Base-by-base conservation (phyloP, 2,797 vertebrate genomes). In the Galaxias olidus region DNA sequence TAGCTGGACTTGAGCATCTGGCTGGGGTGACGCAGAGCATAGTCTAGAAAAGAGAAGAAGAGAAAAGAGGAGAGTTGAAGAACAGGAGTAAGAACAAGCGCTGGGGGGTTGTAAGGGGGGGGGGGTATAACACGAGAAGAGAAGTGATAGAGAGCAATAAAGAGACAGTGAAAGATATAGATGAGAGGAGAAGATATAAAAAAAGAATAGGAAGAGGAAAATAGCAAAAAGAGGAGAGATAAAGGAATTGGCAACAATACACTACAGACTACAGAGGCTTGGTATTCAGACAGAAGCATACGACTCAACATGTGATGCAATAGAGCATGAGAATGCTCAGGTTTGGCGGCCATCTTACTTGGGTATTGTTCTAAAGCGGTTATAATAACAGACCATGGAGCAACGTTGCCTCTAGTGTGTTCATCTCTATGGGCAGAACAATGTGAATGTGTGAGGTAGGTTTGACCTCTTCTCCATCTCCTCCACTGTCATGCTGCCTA, bases 1-100 rank as follows among this genome's bases (percentile, higher is more conserved):
- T 94, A 94, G 83, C 95, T 96, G 86, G 94, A 99, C 89, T 96
- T 99, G 87, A 98, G 93, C 89, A 99, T 90, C 92, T 99, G 97
- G 85, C 94, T 94, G 73, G 96, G 96, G 85, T 96, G 94, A 82
- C 90, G 93, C 81, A 98, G 92, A 71, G 95, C 93, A 73, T 98
- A 99, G 92, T 98, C 98, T 99, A 91, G 60, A 78, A 49, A 72
- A 59, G 78, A 61, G 52, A 59, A 52, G 65, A 47, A 4, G 59
- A 67, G 48, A 53, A 2, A 18, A n/a, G 44, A 47, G 15, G 47
- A 44, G 13, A 54, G 41, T 9, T 19, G 43, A 44, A 17, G 65
- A 15, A 42, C 9, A 54, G 15, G 17, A 40, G 30, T 30, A 30
- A 30, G 30, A 30, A 30, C 30, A 30, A 30, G 30, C 30, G 30